Percentiles rank a stretch among this genome's conserved stretches.
Conservation (phyloP, 2,113 vertebrate species). For the Aptenodytes forsteri region DNA sequence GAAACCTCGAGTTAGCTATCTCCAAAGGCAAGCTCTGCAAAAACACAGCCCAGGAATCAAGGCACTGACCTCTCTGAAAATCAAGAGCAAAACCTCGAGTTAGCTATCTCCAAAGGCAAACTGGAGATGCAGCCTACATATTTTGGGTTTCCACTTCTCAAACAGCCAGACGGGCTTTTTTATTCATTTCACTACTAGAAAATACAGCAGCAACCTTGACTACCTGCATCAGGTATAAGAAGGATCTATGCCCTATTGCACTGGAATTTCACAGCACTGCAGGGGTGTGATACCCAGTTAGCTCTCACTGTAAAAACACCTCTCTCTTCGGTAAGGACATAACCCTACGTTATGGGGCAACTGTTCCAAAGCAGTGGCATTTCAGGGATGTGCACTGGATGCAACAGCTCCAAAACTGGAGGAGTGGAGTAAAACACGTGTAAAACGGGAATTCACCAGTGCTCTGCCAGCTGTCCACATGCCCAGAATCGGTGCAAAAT, state of each 20-base stretch:
- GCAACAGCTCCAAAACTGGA: not conserved
- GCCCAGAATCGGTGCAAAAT: not conserved
- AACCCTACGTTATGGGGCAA: accelerated
- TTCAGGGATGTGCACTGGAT: not conserved
- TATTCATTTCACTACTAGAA: not conserved
- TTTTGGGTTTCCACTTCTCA: not conserved
- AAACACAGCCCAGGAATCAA: not conserved
- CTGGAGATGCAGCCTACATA: not conserved
- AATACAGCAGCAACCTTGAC: accelerated
- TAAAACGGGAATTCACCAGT: not conserved
- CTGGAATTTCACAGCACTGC: not conserved
- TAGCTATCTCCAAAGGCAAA: not conserved
- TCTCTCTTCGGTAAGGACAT: not conserved
- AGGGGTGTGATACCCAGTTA: not conserved
- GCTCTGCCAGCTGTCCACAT: not conserved
- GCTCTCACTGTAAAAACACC: not conserved
- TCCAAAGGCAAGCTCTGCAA: too few relatives aligned
- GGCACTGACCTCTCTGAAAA: not conserved
- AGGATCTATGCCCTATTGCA: accelerated
- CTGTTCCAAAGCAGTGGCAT: not conserved
- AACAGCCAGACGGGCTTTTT: not conserved
- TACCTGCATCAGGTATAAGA: not conserved
- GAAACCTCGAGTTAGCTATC: not conserved
- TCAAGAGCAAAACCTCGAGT: not conserved
- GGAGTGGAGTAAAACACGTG: not conserved